Evolutionary conservation across 2,888 invertebrate genomes (phyloP), one percentile per base, ranked within the genome.

Genomic region (Yponomeuta plumbellus): DNA sequence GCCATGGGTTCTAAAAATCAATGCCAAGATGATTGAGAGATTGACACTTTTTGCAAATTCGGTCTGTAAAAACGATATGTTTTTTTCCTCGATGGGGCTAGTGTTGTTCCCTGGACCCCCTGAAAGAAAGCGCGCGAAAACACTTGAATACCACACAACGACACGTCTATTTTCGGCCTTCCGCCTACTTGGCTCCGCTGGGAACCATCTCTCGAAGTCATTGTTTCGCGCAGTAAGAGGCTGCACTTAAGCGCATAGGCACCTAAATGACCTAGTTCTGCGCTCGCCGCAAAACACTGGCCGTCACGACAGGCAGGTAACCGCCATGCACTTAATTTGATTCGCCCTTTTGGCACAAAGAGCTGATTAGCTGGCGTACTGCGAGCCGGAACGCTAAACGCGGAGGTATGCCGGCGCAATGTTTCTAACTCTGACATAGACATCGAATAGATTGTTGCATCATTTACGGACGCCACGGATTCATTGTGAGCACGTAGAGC

Each of bases 261-360:
- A 62, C 40, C 62, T 34, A 5, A 23, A 39, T 62, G 39, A 62
- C 62, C 62, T 62, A 39, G 20, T 62, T 62, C 39, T 20, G n/a
- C 8, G 21, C 59, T 13, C 39, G 62, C 62, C 62, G 62, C 62
- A 62, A 62, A 62, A 62, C 62, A 62, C 34, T 20, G 22, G 52
- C 22, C 22, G 56, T 22, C 64, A 64, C 44, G 23, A 13, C 6
- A 22, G 17, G 44, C 22, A 52, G 64, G 64, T 13, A 64, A 44
- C 44, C 21, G 22, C 64, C 23, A 23, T 64, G 64, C 64, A 64
- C 52, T 64, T 23, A 44, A 56, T 64, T 64, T 52, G 64, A 64
- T 52, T 44, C 52, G 23, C 52, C 64, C 64, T 64, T 64, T 62
- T 52, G n/a, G 20, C 62, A 62, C 62, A 59, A 59, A 59, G 22